Base-by-base conservation (phyloP, 2,888 invertebrate species). In the Drosophila setosimentum region DNA sequence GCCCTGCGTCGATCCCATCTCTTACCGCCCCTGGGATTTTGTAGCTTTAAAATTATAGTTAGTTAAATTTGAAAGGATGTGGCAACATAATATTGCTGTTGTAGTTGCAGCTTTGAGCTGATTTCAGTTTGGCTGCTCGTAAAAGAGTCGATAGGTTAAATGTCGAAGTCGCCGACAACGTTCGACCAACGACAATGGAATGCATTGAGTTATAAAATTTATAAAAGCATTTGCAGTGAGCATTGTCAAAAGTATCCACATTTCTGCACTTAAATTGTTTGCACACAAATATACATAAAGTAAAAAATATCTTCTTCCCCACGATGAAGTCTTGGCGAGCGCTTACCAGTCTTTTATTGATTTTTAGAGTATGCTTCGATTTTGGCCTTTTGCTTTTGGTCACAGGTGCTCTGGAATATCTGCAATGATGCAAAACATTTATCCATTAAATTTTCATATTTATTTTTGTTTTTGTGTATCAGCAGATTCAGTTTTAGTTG, bases 131-230 rank as follows among this genome's bases (percentile, higher is more conserved):
- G 67, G 69, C 61, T 67, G 78, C 67, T 78, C 75, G 70, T 60
- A 83, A 79, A 82, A 78, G 70, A 65, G 64, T 50, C 61, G 66
- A 63, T 76, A 70, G 84, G 84, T 85, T 85, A 85, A 86, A 86
- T 73, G 86, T 80, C 67, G 74, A 51, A 40, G 53, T 30, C 13
- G 45, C 64, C 64, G 64, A 54, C 61, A 48, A 59, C 67, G 59
- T 66, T 27, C 82, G 65, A 53, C 50, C 58, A 40, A 60, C 73
- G 60, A 83, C 84, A 87, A 87, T 81, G 55, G 68, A 69, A 74
- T 70, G 70, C 74, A 83, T 85, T 83, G 84, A 85, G 87, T 80
- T 84, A 81, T 85, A 87, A 84, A 85, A 87, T 84, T 83, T 84
- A 87, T 81, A 84, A 87, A 84, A 87, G 79, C 80, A 86, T 82